Evolutionary conservation across 2,888 invertebrate genomes (phyloP).

Genomic region (Amphimallon solstitiale): DNA sequence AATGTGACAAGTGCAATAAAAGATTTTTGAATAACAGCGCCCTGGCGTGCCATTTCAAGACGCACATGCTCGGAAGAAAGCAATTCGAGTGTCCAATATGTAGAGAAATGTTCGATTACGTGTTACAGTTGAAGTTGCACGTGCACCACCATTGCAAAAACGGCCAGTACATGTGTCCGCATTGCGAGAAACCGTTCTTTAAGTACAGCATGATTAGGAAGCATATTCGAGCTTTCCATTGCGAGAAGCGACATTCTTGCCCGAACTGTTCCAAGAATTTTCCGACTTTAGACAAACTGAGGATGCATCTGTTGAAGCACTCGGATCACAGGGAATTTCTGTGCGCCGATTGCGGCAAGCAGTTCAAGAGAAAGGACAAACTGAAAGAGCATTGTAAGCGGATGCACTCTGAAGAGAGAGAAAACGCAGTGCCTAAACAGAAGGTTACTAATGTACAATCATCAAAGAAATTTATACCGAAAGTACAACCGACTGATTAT

Average conservation of each 20-base stretch:
- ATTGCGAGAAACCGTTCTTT: slow-evolving; percentile 74
- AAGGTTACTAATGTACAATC: slow-evolving; percentile 43
- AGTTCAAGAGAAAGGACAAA: slow-evolving; percentile 81
- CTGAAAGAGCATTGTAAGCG: slow-evolving; percentile 77
- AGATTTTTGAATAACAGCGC: slow-evolving; percentile 79
- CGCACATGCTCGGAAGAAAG: slow-evolving; percentile 71
- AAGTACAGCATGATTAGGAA: slow-evolving; percentile 78
- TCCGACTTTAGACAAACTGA: slow-evolving; percentile 76
- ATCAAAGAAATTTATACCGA: slow-evolving; percentile 68
- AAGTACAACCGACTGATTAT: slow-evolving; percentile 72
- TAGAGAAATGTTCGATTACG: slow-evolving; percentile 72
- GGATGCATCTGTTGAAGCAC: slow-evolving; percentile 76
- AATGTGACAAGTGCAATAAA: slow-evolving; percentile 73
- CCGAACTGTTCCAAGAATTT: slow-evolving; percentile 76
- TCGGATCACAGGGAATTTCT: slow-evolving; percentile 75
- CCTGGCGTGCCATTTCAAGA: slow-evolving; percentile 76
- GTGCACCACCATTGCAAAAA: slow-evolving; percentile 72
- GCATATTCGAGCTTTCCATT: slow-evolving; percentile 78
- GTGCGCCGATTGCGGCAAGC: slow-evolving; percentile 80
- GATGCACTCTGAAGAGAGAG: slow-evolving; percentile 66
- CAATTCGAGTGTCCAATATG: slow-evolving; percentile 80
- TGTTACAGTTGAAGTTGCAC: slow-evolving; percentile 73
- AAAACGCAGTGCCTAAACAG: slow-evolving; percentile 59
- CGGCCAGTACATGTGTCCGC: slow-evolving; percentile 75
- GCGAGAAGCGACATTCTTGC: slow-evolving; percentile 74